These are phyloP conservation scores for Apteryx mantelli DNA, from an alignment of 2,113 vertebrate species.

Conservation along the genomic window DNA sequence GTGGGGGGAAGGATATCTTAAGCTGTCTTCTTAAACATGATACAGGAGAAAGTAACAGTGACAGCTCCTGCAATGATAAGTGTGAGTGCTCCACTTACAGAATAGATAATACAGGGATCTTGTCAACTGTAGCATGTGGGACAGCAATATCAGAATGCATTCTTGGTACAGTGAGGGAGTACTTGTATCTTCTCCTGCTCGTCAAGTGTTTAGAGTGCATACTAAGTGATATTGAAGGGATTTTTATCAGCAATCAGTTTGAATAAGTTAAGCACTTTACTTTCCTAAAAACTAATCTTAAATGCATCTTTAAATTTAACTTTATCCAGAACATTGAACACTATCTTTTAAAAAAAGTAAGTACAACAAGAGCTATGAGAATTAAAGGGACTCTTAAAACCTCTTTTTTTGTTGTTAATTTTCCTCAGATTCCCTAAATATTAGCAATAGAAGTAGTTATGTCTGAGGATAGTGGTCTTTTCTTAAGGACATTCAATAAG, in stretches of 20 bases:
- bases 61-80: background rate
- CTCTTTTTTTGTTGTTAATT: background rate
- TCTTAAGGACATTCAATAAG: background rate
- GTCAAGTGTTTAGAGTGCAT: constrained; percentile 27
- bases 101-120: constrained; percentile 43
- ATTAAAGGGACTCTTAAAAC: background rate
- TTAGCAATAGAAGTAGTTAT: background rate
- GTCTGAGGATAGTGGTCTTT: background rate
- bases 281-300: constrained; percentile 9
- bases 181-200: background rate
- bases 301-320: background rate
- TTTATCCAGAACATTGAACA: background rate
- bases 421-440: background rate
- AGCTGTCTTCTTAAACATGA: background rate
- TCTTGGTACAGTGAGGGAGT: background rate
- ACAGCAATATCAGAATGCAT: background rate
- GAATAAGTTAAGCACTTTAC: constrained; percentile 4
- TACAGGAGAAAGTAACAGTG: background rate
- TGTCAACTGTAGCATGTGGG: constrained; percentile 31
- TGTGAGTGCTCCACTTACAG: constrained; percentile 44
- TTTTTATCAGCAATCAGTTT: constrained; percentile 48
- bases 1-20: background rate
- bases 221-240: constrained; percentile 40
- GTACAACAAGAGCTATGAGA: background rate
- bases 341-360: background rate